phyloP scores from a whole-genome alignment of 2,888 invertebrate genomes.

The Hirtodrosophila alboralis region DNA sequence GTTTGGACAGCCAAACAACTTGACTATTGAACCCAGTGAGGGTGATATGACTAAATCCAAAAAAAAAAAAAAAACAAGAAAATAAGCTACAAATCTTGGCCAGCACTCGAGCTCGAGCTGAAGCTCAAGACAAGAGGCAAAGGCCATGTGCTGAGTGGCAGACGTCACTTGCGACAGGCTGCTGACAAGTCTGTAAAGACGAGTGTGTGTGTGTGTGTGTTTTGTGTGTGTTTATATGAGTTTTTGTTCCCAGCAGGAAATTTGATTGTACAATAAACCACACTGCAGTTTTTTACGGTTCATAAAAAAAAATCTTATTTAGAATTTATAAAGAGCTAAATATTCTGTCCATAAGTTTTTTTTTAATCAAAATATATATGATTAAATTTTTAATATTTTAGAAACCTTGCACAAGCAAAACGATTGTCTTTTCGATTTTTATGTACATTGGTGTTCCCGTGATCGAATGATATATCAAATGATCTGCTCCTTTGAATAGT shows the following conservation, averaged over 20 bases:
- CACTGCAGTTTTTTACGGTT: background rate
- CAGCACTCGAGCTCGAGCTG: conserved; percentile 51
- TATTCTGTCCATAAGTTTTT: background rate
- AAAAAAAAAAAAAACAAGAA: too few relatives aligned
- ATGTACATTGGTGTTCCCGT: too few relatives aligned
- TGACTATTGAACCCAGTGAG: conserved; percentile 68
- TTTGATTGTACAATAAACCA: conserved; percentile 5
- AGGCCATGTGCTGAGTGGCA: conserved; percentile 63
- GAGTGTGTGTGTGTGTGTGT: conserved; percentile 15
- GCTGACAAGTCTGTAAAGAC: conserved; percentile 57
- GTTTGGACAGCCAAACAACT: conserved; percentile 21
- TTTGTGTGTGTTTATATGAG: conserved; percentile 9
- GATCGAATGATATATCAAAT: too few relatives aligned
- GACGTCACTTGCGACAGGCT: conserved; percentile 70
- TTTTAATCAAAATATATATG: background rate
- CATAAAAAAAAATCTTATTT: background rate
- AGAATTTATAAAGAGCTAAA: too few relatives aligned
- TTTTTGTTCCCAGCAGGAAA: conserved; percentile 49
- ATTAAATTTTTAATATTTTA: too few relatives aligned
- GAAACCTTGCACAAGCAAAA: too few relatives aligned
- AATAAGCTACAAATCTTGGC: conserved; percentile 53
- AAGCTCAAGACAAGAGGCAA: conserved; percentile 31
- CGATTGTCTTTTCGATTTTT: too few relatives aligned
- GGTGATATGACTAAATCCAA: conserved; percentile 12
- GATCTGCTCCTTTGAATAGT: too few relatives aligned